phyloP scores from a whole-genome alignment of 2,113 vertebrate species.

The Clarias gariepinus region DNA sequence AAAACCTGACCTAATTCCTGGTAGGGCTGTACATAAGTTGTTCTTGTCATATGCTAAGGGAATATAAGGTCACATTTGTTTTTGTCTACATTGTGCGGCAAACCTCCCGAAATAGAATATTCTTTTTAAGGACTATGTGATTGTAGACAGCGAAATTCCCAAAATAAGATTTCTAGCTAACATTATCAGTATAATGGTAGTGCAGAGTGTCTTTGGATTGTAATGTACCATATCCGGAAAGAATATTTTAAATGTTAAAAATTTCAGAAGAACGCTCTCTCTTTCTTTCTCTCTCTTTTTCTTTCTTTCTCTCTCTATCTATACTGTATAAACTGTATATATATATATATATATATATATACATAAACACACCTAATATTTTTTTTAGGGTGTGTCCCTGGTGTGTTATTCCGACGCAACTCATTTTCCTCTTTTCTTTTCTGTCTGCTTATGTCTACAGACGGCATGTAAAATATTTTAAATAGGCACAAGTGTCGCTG shows the following conservation, averaged over 20 bases:
- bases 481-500: slow-evolving; percentile 31
- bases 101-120: slow-evolving; percentile 27
- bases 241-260: neutral
- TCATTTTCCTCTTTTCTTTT: neutral
- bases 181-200: slow-evolving; percentile 35
- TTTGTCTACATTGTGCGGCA: slow-evolving; percentile 36
- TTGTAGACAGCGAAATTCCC: slow-evolving; percentile 12
- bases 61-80: slow-evolving; percentile 36
- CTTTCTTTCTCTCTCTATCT: too few species aligned
- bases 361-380: too few species aligned
- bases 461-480: slow-evolving; percentile 36
- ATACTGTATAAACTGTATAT: too few species aligned
- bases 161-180: slow-evolving; percentile 34
- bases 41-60: slow-evolving; percentile 8
- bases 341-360: too few species aligned
- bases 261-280: neutral
- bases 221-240: slow-evolving; percentile 2
- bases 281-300: too few species aligned
- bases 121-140: slow-evolving; percentile 9
- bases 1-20: slow-evolving; percentile 12
- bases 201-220: slow-evolving; percentile 1
- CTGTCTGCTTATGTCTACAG: slow-evolving; percentile 20
- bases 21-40: slow-evolving; percentile 8
- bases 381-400: slow-evolving; percentile 7
- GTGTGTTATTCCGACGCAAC: slow-evolving; percentile 12